Evolutionary conservation across 2,797 vertebrate genomes (phyloP).

Genomic region (Neosilurus hyrtlii): DNA sequence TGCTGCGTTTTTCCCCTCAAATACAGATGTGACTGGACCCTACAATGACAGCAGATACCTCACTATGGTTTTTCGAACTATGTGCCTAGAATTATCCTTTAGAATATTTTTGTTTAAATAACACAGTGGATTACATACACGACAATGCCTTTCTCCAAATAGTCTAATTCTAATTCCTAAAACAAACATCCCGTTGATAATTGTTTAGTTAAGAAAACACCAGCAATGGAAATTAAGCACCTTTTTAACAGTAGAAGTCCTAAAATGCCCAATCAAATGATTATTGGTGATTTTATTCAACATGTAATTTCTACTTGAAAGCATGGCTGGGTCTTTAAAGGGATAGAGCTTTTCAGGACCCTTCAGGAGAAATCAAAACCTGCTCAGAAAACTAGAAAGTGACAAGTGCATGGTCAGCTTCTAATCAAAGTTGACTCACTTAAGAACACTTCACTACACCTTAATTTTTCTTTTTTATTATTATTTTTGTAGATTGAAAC

Average conservation of each 20-base stretch:
- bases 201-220: slow-evolving; percentile 6
- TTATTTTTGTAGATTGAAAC: not conserved
- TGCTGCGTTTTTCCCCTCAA: not conserved
- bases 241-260: slow-evolving; percentile 10
- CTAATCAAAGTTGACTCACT: slow-evolving; percentile 16
- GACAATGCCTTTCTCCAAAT: not conserved
- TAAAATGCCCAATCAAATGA: slow-evolving; percentile 3
- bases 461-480: not conserved
- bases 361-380: slow-evolving; percentile 12
- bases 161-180: slow-evolving; percentile 10
- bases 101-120: not conserved
- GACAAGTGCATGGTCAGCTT: slow-evolving; percentile 37
- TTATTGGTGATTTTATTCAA: slow-evolving; percentile 15
- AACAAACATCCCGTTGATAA: not conserved
- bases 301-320: slow-evolving; percentile 31
- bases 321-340: slow-evolving; percentile 35
- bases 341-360: slow-evolving; percentile 26
- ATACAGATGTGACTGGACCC: slow-evolving; percentile 3
- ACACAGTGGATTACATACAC: slow-evolving; percentile 20
- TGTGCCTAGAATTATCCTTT: slow-evolving; percentile 1
- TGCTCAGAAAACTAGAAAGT: slow-evolving; percentile 34
- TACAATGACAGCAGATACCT: slow-evolving; percentile 1
- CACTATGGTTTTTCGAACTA: slow-evolving; percentile 10
- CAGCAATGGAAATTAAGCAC: slow-evolving; percentile 32
- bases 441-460: slow-evolving; percentile 19